Evolutionary conservation across 2,888 invertebrate species (phyloP).

Genomic region (Empis stercorea): DNA sequence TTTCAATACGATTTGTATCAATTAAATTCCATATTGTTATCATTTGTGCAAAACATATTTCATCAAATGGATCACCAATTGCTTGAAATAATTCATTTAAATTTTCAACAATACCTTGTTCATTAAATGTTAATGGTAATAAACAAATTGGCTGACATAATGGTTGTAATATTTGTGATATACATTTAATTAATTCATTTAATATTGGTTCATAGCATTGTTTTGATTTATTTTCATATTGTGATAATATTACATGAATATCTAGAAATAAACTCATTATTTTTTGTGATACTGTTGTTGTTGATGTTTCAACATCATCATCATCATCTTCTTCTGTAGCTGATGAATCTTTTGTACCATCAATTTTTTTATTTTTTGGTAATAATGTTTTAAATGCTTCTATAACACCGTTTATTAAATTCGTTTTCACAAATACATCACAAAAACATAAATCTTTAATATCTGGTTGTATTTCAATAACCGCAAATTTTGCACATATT

Average conservation of each 20-base stretch:
- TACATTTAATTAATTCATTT: slow-evolving; percentile 23
- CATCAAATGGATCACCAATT: slow-evolving; percentile 29
- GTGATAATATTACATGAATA: slow-evolving; percentile 31
- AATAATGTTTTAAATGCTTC: slow-evolving; percentile 29
- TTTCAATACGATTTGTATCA: slow-evolving; percentile 16
- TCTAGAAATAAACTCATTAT: slow-evolving; percentile 34
- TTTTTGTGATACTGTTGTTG: slow-evolving; percentile 24
- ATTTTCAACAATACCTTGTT: slow-evolving; percentile 20
- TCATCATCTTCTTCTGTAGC: slow-evolving; percentile 11
- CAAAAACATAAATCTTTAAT: slow-evolving; percentile 19
- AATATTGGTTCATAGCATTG: slow-evolving; percentile 21
- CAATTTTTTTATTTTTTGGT: slow-evolving; percentile 10
- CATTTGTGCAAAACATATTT: slow-evolving; percentile 23
- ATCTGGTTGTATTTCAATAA: slow-evolving; percentile 22
- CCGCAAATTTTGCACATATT: slow-evolving; percentile 37
- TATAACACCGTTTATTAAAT: slow-evolving; percentile 27
- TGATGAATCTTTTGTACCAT: slow-evolving; percentile 12
- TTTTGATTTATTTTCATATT: slow-evolving; percentile 25
- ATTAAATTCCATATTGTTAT: slow-evolving; percentile 25
- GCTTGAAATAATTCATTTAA: slow-evolving; percentile 20
- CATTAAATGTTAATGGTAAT: slow-evolving; percentile 25
- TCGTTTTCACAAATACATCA: slow-evolving; percentile 27
- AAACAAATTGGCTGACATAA: slow-evolving; percentile 25
- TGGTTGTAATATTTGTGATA: slow-evolving; percentile 27
- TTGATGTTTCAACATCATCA: slow-evolving; percentile 13